These are phyloP conservation scores for Synanthedon vespiformis DNA, from an alignment of 2,888 invertebrate genomes.

Conservation along the genomic window DNA sequence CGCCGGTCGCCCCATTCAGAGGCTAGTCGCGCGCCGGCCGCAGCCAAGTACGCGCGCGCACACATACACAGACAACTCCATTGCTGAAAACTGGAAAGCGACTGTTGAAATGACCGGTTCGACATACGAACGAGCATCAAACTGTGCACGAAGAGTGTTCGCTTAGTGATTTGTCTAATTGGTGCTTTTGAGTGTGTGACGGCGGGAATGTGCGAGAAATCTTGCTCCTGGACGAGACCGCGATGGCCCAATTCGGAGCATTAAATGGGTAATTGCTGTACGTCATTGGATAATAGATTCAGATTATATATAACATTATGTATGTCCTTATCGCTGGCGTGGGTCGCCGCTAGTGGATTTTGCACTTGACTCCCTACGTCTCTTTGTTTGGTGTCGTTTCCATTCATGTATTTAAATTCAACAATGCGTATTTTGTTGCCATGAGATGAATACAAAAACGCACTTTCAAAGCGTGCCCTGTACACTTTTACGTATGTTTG, in stretches of 20 bases:
- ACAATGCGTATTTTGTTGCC: slow-evolving; percentile 44
- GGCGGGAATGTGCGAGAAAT: slow-evolving; percentile 53
- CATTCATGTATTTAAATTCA: slow-evolving; percentile 49
- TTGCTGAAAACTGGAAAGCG: slow-evolving; percentile 31
- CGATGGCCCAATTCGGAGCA: slow-evolving; percentile 67
- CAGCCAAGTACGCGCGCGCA: slow-evolving; percentile 62
- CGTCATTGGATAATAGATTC: slow-evolving; percentile 69
- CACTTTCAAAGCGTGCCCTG: slow-evolving; percentile 24
- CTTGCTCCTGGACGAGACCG: slow-evolving; percentile 41
- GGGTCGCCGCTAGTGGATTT: slow-evolving; percentile 52
- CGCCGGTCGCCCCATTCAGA: slow-evolving; percentile 58
- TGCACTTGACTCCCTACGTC: slow-evolving; percentile 46
- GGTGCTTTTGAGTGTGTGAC: slow-evolving; percentile 65
- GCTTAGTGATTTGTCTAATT: slow-evolving; percentile 55
- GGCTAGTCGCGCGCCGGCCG: slow-evolving; percentile 63
- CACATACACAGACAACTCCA: slow-evolving; percentile 20
- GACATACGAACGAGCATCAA: slow-evolving; percentile 34
- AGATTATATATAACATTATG: slow-evolving; percentile 53
- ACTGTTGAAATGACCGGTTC: slow-evolving; percentile 52
- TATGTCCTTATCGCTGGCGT: slow-evolving; percentile 43
- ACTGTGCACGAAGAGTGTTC: slow-evolving; percentile 46
- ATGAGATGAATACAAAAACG: slow-evolving; percentile 52
- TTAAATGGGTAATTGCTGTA: slow-evolving; percentile 69
- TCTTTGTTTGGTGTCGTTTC: slow-evolving; percentile 21
- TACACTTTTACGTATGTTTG: neutral